Percentiles rank a stretch among this genome's conserved stretches.
Evolutionary conservation across 30 jellyfish, hydroid and myxozoan genomes (phyloP).

Genomic region (Aurelia sp.): DNA sequence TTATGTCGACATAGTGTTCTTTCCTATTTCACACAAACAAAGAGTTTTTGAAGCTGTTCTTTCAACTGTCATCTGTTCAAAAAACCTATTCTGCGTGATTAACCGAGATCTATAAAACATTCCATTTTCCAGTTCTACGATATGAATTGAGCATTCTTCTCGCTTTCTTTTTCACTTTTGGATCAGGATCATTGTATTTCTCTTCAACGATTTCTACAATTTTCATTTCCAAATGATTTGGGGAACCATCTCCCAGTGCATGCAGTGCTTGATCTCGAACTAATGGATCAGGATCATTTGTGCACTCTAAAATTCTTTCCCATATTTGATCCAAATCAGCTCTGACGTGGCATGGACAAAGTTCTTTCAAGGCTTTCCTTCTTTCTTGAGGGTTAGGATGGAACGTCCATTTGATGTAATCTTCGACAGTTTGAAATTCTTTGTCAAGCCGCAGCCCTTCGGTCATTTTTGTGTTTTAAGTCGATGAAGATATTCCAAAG

Average conservation of each 20-base stretch:
- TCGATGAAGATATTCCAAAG: too few relatives aligned
- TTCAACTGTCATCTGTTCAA: too few relatives aligned
- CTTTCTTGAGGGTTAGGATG: constrained; percentile 57
- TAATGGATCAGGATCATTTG: constrained; percentile 40
- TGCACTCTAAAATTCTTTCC: constrained; percentile 55
- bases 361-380: constrained; percentile 47
- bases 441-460: background rate
- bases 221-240: constrained; percentile 32
- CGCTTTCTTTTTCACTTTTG: constrained; percentile 52
- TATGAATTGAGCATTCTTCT: constrained; percentile 54
- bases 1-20: too few relatives aligned
- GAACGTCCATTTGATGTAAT: constrained; percentile 33
- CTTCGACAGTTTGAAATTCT: constrained; percentile 25
- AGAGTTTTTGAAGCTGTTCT: too few relatives aligned
- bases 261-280: constrained; percentile 65
- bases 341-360: constrained; percentile 56
- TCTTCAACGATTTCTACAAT: constrained; percentile 39
- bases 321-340: constrained; percentile 55
- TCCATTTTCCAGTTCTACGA: constrained; percentile 63
- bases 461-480: background rate
- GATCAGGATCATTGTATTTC: constrained; percentile 38
- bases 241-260: constrained; percentile 67
- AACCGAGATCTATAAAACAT: background rate
- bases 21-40: too few relatives aligned
- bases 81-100: background rate